phyloP scores from a whole-genome alignment of 2,113 vertebrate species.

The Boulengeromyrus knoepffleri region DNA sequence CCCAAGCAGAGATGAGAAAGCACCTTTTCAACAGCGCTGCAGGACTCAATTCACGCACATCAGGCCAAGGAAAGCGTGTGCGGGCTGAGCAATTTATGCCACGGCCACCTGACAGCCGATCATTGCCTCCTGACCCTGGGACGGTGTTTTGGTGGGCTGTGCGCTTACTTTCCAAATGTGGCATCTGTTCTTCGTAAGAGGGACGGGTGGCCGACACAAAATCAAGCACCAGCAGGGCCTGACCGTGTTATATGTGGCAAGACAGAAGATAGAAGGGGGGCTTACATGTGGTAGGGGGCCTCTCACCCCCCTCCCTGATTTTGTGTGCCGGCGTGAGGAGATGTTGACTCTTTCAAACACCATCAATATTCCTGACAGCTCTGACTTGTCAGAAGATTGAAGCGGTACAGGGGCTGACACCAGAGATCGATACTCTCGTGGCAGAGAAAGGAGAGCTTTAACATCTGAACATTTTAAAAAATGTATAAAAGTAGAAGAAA shows the following conservation, averaged over 20 bases:
- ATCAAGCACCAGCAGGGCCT: not conserved
- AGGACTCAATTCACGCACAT: not conserved
- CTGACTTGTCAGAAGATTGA: slow-evolving; percentile 27
- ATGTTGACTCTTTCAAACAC: slow-evolving; percentile 12
- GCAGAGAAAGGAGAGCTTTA: not conserved
- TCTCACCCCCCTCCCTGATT: not conserved
- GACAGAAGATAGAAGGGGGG: not conserved
- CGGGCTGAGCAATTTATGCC: not conserved
- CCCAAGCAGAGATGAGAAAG: not conserved
- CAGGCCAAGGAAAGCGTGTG: not conserved
- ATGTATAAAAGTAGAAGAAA: not conserved
- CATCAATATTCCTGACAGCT: slow-evolving; percentile 34
- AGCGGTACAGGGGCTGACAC: slow-evolving; percentile 17
- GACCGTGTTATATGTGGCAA: not conserved
- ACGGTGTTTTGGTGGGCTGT: not conserved
- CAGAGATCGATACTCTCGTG: slow-evolving; percentile 15
- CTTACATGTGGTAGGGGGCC: not conserved
- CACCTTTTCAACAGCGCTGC: not conserved
- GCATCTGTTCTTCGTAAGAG: not conserved
- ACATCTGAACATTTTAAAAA: slow-evolving; percentile 5
- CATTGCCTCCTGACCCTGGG: not conserved
- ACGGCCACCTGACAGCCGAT: not conserved
- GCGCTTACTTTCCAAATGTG: not conserved
- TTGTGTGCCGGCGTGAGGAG: slow-evolving; percentile 12
- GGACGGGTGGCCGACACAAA: not conserved